Evolutionary conservation across 2,888 invertebrate species (phyloP), one percentile per base, ranked within the genome.

Genomic region (Lepidocyrtoides sp.): DNA sequence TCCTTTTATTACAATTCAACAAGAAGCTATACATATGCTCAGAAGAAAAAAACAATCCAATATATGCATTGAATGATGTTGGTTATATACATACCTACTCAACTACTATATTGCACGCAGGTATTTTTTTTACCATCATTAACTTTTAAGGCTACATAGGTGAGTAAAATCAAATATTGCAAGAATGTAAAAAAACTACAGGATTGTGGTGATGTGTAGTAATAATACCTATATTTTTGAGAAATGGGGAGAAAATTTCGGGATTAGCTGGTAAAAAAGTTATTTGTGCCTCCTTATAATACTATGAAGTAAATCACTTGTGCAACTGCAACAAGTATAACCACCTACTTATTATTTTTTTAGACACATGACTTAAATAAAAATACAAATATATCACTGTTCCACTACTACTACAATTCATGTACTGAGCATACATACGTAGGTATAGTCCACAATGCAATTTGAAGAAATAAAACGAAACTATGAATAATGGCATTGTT

Each of bases 401-500:
- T 69, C 29, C 66, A 32, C 66, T 17, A 41, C 5, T 75, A n/a
- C n/a, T n/a, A n/a, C n/a, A n/a, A n/a, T n/a, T n/a, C n/a, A n/a
- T n/a, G n/a, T n/a, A n/a, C n/a, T n/a, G n/a, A n/a, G n/a, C 44
- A 41, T 57, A 23, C 41, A 75, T 41, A 72, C 75, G 26, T 32
- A 54, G 41, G 26, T 32, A 85, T 85, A 85, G 23, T 72, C 32
- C 75, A 72, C 36, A 57, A 57, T 85, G 57, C 85, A 85, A 85
- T 85, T 85, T 57, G 36, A 72, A 75, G 85, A 85, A 69, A 51
- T 41, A 26, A 69, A 41, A 69, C 41, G 41, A 69, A 69, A 69
- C 69, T 69, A 57, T 29, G 41, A 72, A 72, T 72, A 84, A 72
- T 72, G 44, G 75, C 20, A 86, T 86, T 57, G 86, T 87, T 87